Percentiles rank a stretch among this genome's conserved stretches.
phyloP scores from a whole-genome alignment of 2,797 vertebrate species.

The Melanotaenia nigrans region DNA sequence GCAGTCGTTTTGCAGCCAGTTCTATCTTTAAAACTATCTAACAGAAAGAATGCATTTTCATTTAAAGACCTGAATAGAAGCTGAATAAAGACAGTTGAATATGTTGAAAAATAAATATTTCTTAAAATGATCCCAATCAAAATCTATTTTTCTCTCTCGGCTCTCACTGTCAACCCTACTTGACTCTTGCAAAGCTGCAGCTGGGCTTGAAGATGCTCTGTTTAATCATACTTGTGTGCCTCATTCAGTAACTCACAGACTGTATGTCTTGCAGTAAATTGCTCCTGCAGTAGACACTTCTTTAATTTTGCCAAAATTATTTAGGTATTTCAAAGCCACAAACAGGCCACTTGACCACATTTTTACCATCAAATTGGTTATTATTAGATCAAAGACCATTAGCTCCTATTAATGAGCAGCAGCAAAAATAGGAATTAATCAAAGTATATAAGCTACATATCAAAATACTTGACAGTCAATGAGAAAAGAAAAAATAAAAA shows the following conservation, averaged over 20 bases:
- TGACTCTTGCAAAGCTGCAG: constrained; percentile 52
- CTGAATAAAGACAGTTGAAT: constrained; percentile 25
- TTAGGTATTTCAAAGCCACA: constrained; percentile 7
- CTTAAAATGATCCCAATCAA: constrained; percentile 61
- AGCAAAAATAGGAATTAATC: neutral
- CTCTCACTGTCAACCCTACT: constrained; percentile 57
- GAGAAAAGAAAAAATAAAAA: neutral
- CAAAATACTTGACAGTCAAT: neutral
- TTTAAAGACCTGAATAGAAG: constrained; percentile 36
- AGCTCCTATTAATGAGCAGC: neutral
- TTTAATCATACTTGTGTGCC: constrained; percentile 29
- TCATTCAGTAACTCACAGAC: constrained; percentile 29
- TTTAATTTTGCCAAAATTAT: constrained; percentile 32
- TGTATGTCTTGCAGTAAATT: constrained; percentile 35
- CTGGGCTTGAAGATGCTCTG: constrained; percentile 50
- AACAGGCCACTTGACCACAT: constrained; percentile 8
- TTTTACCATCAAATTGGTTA: constrained; percentile 16
- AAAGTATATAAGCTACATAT: neutral
- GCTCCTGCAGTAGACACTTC: constrained; percentile 12
- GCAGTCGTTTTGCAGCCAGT: constrained; percentile 1
- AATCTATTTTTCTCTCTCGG: constrained; percentile 48
- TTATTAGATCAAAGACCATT: constrained; percentile 15
- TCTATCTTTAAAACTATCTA: constrained; percentile 18
- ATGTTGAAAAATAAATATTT: constrained; percentile 56
- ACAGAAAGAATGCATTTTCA: constrained; percentile 47